These are phyloP conservation scores for Dicrurus megarhynchus DNA, from an alignment of 2,113 vertebrate species.

Conservation along the genomic window DNA sequence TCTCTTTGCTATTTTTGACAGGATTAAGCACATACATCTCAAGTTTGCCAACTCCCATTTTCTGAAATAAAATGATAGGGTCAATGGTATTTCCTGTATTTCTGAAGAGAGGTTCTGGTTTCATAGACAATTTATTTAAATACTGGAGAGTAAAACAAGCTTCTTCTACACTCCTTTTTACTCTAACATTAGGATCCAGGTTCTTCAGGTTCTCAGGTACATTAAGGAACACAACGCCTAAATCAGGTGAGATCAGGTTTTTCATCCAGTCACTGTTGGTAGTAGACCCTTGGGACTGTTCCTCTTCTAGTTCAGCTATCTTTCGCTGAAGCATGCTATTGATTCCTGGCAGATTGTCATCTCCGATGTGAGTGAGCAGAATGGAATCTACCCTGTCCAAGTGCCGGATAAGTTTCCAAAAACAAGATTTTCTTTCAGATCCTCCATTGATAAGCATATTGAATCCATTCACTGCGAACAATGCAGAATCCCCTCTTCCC, in stretches of 20 bases:
- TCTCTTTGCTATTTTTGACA: constrained; percentile 91
- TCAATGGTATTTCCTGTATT: constrained; percentile 84
- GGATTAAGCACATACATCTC: constrained; percentile 98
- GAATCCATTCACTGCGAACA: constrained; percentile 96
- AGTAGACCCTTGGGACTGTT: constrained; percentile 92
- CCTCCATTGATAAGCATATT: constrained; percentile 98
- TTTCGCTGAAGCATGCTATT: constrained; percentile 96
- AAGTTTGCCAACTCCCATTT: constrained; percentile 96
- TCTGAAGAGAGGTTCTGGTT: constrained; percentile 87
- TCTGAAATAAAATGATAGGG: constrained; percentile 93
- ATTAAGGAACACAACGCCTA: constrained; percentile 94
- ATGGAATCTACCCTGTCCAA: constrained; percentile 94
- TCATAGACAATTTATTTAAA: constrained; percentile 89
- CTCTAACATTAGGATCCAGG: constrained; percentile 80
- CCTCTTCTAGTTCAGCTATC: constrained; percentile 90
- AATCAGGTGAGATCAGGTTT: constrained; percentile 95
- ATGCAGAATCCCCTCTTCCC: constrained; percentile 89
- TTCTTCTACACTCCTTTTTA: constrained; percentile 87
- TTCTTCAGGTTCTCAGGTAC: constrained; percentile 88
- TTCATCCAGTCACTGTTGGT: constrained; percentile 96
- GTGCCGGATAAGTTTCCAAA: constrained; percentile 96
- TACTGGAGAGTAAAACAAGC: constrained; percentile 88
- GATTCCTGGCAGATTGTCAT: constrained; percentile 93
- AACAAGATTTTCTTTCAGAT: constrained; percentile 93
- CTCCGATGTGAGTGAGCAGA: constrained; percentile 91